Evolutionary conservation across 2,113 vertebrate genomes (phyloP).

Genomic region (Tringa solitaria): DNA sequence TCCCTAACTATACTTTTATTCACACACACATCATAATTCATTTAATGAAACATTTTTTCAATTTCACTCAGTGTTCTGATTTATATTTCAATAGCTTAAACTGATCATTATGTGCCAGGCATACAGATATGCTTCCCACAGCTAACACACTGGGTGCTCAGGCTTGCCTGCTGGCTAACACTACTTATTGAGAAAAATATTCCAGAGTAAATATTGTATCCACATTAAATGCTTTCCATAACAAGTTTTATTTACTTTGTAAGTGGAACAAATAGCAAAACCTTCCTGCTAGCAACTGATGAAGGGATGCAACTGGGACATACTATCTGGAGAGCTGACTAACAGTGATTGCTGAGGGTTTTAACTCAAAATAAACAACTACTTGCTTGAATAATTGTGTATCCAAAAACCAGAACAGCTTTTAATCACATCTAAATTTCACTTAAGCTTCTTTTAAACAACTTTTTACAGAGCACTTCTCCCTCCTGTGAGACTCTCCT

Average conservation of each 20-base stretch:
- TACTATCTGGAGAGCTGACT: neutral
- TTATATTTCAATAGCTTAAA: constrained; percentile 22
- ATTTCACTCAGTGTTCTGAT: neutral
- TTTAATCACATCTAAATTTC: neutral
- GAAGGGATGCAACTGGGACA: neutral
- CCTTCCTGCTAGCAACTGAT: neutral
- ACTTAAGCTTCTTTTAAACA: neutral
- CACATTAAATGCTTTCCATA: neutral
- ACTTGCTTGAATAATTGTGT: neutral
- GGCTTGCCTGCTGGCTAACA: neutral
- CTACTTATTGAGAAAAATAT: neutral
- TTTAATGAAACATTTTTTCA: neutral
- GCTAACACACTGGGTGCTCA: neutral
- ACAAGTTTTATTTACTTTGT: constrained; percentile 28
- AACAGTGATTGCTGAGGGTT: neutral
- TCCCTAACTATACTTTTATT: neutral
- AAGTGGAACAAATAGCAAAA: neutral
- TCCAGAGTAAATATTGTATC: constrained; percentile 12
- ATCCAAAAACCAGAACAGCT: neutral
- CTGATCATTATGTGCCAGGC: neutral
- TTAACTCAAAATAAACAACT: constrained; percentile 22
- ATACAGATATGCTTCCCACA: neutral
- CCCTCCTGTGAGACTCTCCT: neutral
- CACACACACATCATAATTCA: neutral
- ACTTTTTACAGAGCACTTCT: neutral